These are phyloP conservation scores for Lacerta agilis DNA, from an alignment of 2,797 vertebrate genomes.

Conservation along the genomic window DNA sequence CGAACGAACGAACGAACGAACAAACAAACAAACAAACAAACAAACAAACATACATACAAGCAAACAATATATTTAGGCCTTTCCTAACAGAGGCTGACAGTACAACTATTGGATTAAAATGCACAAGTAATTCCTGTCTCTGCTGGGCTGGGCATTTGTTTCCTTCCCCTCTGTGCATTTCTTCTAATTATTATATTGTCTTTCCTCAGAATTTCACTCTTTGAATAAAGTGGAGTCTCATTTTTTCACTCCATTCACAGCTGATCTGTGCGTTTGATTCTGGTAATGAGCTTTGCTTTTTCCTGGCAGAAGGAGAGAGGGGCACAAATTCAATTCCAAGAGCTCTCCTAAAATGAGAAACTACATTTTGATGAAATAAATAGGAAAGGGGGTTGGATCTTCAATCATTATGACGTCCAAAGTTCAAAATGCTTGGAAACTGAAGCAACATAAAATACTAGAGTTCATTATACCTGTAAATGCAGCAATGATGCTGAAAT, in stretches of 20 bases:
- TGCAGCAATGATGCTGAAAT: constrained; percentile 46
- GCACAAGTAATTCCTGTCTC: background rate
- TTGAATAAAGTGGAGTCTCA: constrained; percentile 43
- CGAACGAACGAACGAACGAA: too few relatives aligned
- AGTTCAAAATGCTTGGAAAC: constrained; percentile 51
- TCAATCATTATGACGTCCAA: constrained; percentile 58
- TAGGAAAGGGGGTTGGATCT: constrained; percentile 51
- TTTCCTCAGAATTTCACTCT: constrained; percentile 25
- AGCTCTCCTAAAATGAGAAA: constrained; percentile 48
- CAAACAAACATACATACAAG: too few relatives aligned
- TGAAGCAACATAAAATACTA: constrained; percentile 44
- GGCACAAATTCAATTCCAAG: constrained; percentile 53
- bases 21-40: too few relatives aligned
- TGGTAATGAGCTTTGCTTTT: constrained; percentile 58
- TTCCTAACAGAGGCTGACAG: too few relatives aligned
- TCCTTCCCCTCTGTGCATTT: background rate
- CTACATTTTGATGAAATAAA: constrained; percentile 54
- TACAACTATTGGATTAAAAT: background rate
- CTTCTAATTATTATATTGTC: background rate
- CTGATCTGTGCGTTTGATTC: constrained; percentile 63
- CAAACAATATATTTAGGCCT: too few relatives aligned
- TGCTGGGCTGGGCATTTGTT: background rate
- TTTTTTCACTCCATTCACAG: constrained; percentile 55
- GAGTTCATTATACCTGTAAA: constrained; percentile 35
- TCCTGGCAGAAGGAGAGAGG: constrained; percentile 38